phyloP scores from a whole-genome alignment of 2,113 vertebrate genomes.

The Paramormyrops kingsleyae region DNA sequence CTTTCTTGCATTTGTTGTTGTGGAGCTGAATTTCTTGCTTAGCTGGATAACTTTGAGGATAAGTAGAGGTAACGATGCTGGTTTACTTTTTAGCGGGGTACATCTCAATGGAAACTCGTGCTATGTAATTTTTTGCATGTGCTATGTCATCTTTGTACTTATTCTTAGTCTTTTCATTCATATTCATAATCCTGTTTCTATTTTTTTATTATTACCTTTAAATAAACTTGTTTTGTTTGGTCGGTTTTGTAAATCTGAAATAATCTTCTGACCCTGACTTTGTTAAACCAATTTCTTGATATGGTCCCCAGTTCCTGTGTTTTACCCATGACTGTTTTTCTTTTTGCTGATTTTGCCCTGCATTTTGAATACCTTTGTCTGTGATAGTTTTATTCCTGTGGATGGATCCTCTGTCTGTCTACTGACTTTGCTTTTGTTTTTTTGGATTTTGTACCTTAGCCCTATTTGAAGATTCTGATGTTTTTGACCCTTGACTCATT shows the following conservation, averaged over 20 bases:
- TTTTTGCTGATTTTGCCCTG: neutral
- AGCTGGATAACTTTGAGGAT: neutral
- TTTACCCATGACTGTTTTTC: neutral
- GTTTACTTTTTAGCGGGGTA: neutral
- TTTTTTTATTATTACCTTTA: neutral
- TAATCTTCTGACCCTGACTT: neutral
- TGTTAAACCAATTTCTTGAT: neutral
- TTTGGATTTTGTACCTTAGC: neutral
- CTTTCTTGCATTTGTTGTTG: neutral
- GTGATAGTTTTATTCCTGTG: neutral
- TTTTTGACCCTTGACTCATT: neutral
- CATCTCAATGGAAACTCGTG: neutral
- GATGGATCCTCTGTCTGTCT: neutral
- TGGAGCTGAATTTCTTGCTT: neutral
- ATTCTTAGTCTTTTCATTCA: too few relatives aligned
- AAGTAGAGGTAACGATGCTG: neutral
- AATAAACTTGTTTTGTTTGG: neutral
- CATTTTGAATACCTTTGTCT: neutral
- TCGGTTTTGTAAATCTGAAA: neutral
- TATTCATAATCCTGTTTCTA: neutral
- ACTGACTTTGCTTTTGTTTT: neutral
- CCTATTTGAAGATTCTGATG: neutral
- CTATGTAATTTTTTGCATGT: neutral
- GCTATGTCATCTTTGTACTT: too few relatives aligned
- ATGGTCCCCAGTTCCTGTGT: neutral